These are phyloP conservation scores for Pycnonotus jocosus DNA, from an alignment of 2,113 vertebrate genomes.

Conservation along the genomic window DNA sequence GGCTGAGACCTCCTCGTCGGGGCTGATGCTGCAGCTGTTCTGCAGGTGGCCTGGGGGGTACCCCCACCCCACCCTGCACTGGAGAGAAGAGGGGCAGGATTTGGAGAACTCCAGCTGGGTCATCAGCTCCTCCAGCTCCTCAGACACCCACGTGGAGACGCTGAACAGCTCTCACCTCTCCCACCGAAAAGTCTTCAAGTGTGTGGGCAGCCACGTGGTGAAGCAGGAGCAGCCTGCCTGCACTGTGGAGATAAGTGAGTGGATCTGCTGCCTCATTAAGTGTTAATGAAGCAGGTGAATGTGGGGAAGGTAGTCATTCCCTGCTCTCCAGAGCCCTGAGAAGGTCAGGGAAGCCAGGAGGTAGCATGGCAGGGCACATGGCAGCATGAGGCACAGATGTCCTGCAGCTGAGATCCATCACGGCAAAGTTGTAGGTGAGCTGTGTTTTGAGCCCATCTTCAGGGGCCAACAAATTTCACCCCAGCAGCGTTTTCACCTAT, in stretches of 20 bases:
- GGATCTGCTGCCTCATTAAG: not conserved
- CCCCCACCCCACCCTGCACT: slow-evolving; percentile 79
- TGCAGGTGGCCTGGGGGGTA: slow-evolving; percentile 85
- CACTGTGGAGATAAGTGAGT: slow-evolving; percentile 81
- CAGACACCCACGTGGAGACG: slow-evolving; percentile 51
- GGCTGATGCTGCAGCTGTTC: slow-evolving; percentile 65
- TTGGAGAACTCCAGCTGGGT: slow-evolving; percentile 56
- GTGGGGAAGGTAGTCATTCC: not conserved
- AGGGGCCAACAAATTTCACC: too few relatives aligned
- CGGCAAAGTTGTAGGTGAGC: accelerated
- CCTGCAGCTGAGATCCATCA: not conserved
- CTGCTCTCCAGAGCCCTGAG: not conserved
- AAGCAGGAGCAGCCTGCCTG: slow-evolving; percentile 59
- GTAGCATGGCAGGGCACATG: not conserved
- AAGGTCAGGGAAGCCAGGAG: not conserved
- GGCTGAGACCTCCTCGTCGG: slow-evolving; percentile 14
- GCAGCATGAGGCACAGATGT: not conserved
- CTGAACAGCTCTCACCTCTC: slow-evolving; percentile 75
- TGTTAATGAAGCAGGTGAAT: not conserved
- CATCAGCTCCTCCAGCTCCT: not conserved
- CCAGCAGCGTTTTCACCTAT: not conserved
- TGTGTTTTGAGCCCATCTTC: not conserved
- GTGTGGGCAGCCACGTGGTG: slow-evolving; percentile 66
- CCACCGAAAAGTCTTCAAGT: slow-evolving; percentile 74
- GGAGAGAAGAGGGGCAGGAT: slow-evolving; percentile 62